phyloP scores from a whole-genome alignment of 2,113 vertebrate species.

The Bagarius yarrelli region DNA sequence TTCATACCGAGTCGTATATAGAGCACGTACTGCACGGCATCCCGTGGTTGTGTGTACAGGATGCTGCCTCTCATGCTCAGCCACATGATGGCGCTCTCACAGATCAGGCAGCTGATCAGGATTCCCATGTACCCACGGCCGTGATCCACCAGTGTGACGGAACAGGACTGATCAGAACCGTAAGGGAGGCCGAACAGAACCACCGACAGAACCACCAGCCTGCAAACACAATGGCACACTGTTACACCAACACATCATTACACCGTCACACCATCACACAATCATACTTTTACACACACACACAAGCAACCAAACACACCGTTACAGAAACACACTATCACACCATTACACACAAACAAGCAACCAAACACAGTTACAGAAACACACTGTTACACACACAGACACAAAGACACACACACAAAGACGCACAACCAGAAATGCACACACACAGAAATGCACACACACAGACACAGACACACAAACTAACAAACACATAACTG shows the following conservation, averaged over 20 bases:
- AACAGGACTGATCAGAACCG: slow-evolving; percentile 88
- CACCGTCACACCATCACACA: neutral
- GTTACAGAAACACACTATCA: no score
- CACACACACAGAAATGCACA: neutral
- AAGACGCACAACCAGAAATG: no score
- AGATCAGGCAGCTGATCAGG: slow-evolving; percentile 96
- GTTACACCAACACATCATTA: no score
- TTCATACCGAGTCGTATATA: slow-evolving; percentile 95
- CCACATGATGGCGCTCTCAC: slow-evolving; percentile 99
- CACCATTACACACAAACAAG: slow-evolving; percentile 16
- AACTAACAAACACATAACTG: neutral
- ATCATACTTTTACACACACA: neutral
- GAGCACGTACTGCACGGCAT: slow-evolving; percentile 97
- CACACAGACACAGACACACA: slow-evolving; percentile 9
- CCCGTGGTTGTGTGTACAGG: slow-evolving; percentile 95
- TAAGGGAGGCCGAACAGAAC: slow-evolving; percentile 95
- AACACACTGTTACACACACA: neutral
- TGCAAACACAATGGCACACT: slow-evolving; percentile 53
- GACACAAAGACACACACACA: slow-evolving; percentile 43
- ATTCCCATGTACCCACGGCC: slow-evolving; percentile 96
- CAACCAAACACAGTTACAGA: slow-evolving; percentile 37
- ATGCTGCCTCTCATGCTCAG: slow-evolving; percentile 98
- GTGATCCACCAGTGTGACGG: slow-evolving; percentile 94
- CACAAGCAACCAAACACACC: slow-evolving; percentile 30
- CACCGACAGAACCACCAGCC: slow-evolving; percentile 97